Evolutionary conservation across 2,888 invertebrate species (phyloP).

Genomic region (Eupithecia subfuscata): DNA sequence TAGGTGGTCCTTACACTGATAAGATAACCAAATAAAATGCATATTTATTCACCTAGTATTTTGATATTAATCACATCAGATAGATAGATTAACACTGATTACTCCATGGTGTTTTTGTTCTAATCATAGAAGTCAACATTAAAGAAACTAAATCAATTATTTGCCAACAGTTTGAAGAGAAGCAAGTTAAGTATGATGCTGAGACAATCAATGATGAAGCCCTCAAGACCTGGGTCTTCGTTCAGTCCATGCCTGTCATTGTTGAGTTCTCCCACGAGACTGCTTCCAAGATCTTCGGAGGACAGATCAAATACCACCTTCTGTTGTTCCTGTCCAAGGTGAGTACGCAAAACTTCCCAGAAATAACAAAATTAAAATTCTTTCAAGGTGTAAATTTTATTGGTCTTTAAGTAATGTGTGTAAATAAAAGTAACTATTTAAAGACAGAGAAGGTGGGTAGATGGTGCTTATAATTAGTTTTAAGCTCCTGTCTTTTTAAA

Average conservation of each 20-base stretch:
- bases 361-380: background rate
- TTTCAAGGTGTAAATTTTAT: background rate
- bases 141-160: background rate
- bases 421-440: background rate
- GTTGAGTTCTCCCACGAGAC: constrained; percentile 99
- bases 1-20: background rate
- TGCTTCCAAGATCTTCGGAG: constrained; percentile 99
- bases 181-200: constrained; percentile 88
- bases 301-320: constrained; percentile 98
- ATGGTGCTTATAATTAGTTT: background rate
- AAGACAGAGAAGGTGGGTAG: background rate
- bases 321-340: constrained; percentile 96
- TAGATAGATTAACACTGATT: background rate
- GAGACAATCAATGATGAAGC: constrained; percentile 86
- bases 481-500: background rate
- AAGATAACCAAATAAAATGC: background rate
- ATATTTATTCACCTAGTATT: background rate
- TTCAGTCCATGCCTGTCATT: constrained; percentile 94
- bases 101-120: background rate
- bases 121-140: background rate
- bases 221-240: constrained; percentile 92
- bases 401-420: background rate
- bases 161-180: constrained; percentile 91
- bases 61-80: background rate
- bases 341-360: constrained; percentile 38